A percentile compares a stretch with the other conserved stretches of the same genome.
Evolutionary conservation across 2,797 vertebrate species (phyloP).

Genomic region (Discoglossus pictus): DNA sequence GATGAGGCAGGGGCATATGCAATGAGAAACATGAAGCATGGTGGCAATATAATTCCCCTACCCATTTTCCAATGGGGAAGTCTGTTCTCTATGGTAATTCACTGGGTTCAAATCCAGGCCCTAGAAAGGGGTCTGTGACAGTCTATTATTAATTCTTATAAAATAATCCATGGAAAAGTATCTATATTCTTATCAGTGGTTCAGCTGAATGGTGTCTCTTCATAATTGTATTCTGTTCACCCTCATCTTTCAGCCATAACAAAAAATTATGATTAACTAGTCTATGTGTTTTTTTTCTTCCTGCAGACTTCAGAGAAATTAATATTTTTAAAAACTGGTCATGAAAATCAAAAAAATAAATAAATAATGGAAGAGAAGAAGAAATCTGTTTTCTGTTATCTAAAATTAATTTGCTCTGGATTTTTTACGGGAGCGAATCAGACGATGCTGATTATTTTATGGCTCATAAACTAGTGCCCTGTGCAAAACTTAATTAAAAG

Average conservation of each 20-base stretch:
- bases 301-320: slow-evolving; percentile 43
- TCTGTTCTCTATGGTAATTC: no score
- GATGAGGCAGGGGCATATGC: no score
- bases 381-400: slow-evolving; percentile 46
- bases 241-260: slow-evolving; percentile 42
- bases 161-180: no score
- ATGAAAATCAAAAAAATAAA: slow-evolving; percentile 46
- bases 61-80: no score
- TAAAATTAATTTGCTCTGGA: slow-evolving; percentile 49
- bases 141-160: no score
- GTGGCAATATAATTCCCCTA: no score
- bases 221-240: slow-evolving; percentile 29
- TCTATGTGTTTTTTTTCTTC: slow-evolving; percentile 25
- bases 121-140: no score
- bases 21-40: no score
- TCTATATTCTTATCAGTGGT: no score
- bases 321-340: slow-evolving; percentile 46
- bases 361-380: slow-evolving; percentile 37
- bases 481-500: slow-evolving; percentile 52
- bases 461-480: slow-evolving; percentile 50
- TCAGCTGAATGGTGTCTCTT: slow-evolving; percentile 6
- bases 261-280: slow-evolving; percentile 6
- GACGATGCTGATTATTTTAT: slow-evolving; percentile 39
- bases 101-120: no score
- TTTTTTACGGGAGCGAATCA: slow-evolving; percentile 46